Evolutionary conservation across 2,888 invertebrate species (phyloP), one percentile per base, ranked within the genome.

Genomic region (Sphecodes monilicornis): DNA sequence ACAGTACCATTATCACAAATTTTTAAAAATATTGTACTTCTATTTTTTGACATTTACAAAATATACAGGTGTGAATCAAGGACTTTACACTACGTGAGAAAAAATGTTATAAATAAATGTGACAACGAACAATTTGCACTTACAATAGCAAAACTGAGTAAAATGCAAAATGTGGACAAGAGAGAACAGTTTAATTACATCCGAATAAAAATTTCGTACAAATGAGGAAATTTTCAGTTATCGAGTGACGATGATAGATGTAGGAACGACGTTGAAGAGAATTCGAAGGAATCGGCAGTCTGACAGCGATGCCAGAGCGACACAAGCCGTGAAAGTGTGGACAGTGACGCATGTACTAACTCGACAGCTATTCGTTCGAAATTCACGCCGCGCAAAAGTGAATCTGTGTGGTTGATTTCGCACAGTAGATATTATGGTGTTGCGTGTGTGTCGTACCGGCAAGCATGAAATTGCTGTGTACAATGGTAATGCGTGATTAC

Each of bases 271-370:
- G n/a, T 54, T 54, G 54, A 39, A 39, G 39, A 68, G 68, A 13
- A 36, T 22, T 64, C n/a, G 11, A 46, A 54, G 32, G 75, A 77
- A 79, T 13, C 18, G 66, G 46, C 50, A 29, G 39, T 13, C 54
- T n/a, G 54, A 54, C 54, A n/a, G 3, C 16, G 46, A 76, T 11
- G 8, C 41, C 57, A 32, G n/a, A 22, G 77, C 76, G 80, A 70
- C 86, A 69, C 32, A 78, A 43, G 70, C 78, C 79, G 86, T 85
- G 78, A 87, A 87, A 87, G 87, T 84, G 79, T 26, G 70, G 69
- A 46, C 78, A 57, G 66, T 77, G 76, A 66, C 78, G 86, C 75
- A 85, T 82, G 82, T 26, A 85, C 86, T 89, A 78, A 81, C 71
- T 70, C 29, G 74, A 41, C 74, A 78, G 50, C 57, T 11, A 32